These are phyloP conservation scores for Megalopta genalis DNA, from an alignment of 1,140 invertebrate species.

Conservation along the genomic window DNA sequence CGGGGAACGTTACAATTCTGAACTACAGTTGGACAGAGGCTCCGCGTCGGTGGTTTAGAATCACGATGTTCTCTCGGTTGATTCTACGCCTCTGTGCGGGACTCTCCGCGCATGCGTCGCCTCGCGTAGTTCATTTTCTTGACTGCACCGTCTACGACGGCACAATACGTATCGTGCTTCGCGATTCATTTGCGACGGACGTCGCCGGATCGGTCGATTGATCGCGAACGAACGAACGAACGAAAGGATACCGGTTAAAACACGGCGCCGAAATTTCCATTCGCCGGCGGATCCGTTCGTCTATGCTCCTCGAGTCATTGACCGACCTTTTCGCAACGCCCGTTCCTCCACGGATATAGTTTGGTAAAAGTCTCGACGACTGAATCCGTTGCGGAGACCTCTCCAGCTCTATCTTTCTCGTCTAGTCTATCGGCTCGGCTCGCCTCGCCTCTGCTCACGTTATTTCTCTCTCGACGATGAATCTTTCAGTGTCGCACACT, in stretches of 20 bases:
- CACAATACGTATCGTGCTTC: background rate
- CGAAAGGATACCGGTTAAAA: background rate
- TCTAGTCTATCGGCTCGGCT: slow-evolving; percentile 9
- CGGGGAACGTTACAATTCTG: no score
- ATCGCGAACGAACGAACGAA: slow-evolving; percentile 15
- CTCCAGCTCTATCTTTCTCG: slow-evolving; percentile 10
- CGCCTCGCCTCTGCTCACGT: slow-evolving; percentile 14
- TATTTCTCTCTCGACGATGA: slow-evolving; percentile 42
- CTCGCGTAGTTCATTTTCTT: no score
- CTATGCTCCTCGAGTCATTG: slow-evolving; percentile 15
- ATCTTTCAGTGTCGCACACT: slow-evolving; percentile 46
- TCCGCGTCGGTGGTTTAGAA: no score
- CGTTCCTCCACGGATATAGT: slow-evolving; percentile 2
- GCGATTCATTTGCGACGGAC: slow-evolving; percentile 29
- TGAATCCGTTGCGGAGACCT: slow-evolving; percentile 1
- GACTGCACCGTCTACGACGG: background rate
- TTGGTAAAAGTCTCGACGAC: slow-evolving; percentile 19
- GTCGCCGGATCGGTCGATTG: slow-evolving; percentile 27
- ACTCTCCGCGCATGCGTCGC: no score
- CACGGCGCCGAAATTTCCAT: slow-evolving; percentile 19
- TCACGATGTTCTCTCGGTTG: no score
- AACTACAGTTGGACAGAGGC: no score
- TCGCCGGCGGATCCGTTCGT: background rate
- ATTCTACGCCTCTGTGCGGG: no score
- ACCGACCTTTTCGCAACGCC: background rate